phyloP scores from a whole-genome alignment of 2,797 vertebrate species.

The Remorina albescens region DNA sequence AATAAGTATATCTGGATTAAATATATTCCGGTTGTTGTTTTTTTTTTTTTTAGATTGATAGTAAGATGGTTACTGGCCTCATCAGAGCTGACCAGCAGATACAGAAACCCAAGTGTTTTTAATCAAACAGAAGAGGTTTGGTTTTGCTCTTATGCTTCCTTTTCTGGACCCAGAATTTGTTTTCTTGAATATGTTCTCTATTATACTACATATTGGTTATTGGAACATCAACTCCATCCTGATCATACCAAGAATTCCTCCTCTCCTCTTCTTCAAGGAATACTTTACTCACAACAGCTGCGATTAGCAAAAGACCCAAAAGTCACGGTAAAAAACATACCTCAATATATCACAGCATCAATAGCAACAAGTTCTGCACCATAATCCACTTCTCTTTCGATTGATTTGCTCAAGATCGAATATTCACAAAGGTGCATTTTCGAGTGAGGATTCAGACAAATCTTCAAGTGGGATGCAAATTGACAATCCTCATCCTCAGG shows the following conservation, averaged over 20 bases:
- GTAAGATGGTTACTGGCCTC: not conserved
- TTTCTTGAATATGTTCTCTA: slow-evolving; percentile 37
- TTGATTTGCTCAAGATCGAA: slow-evolving; percentile 14
- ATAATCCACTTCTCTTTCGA: not conserved
- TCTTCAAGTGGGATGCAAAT: too few species aligned
- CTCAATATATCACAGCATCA: too few species aligned
- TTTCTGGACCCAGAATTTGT: slow-evolving; percentile 30
- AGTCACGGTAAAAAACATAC: too few species aligned
- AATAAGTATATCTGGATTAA: too few species aligned
- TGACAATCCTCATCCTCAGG: too few species aligned
- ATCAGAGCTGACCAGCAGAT: slow-evolving; percentile 17
- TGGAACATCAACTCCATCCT: slow-evolving; percentile 18
- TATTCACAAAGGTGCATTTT: not conserved
- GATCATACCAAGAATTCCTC: slow-evolving; percentile 3
- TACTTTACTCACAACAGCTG: too few species aligned
- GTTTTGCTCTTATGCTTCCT: slow-evolving; percentile 30
- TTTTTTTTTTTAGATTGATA: too few species aligned
- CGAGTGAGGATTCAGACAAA: not conserved
- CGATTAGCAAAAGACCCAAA: too few species aligned
- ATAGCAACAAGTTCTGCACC: not conserved
- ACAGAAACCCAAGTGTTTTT: slow-evolving; percentile 19
- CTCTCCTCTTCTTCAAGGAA: not conserved
- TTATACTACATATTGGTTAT: slow-evolving; percentile 21
- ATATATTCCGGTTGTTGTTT: not conserved
- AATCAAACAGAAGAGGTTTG: slow-evolving; percentile 21